Evolutionary conservation across 2,797 vertebrate species (phyloP), one percentile per base, ranked within the genome.

Genomic region (Cirrhinus mrigala): DNA sequence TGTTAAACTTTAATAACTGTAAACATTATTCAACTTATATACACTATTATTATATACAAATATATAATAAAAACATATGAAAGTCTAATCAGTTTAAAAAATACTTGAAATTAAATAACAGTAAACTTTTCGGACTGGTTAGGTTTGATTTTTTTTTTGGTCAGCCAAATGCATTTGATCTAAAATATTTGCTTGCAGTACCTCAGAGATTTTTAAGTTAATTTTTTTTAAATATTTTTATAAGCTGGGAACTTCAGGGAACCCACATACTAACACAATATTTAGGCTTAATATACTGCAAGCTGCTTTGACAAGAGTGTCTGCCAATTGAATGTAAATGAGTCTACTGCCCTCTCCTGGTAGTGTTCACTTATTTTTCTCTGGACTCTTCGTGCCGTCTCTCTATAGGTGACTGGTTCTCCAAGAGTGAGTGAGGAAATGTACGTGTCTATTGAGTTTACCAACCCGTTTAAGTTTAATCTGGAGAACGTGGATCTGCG

Each of bases 381-480:
- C 18, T 37, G 10, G 37, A 5, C 22, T 16, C 33, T 52, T 58
- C 68, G 9, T 54, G 24, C 20, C 27, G 1, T 81, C 27, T 86
- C 6, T 52, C 87, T 88, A 50, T 81, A 99, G 98, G 95, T 96
- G 69, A 89, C 94, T 11, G 96, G 95, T 0, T 54, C 84, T 24
- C 88, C 85, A 4, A 93, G 54, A 83, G 92, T 96, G 77, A 92
- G 62, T 6, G 97, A 95, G 84, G 95, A 97, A 91, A 96, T 96
- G 93, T 89, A 91, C 1, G 96, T 93, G n/a, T 93, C 87, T 0
- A 94, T 98, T 84, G 94, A 98, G 88, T 99, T 99, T 74, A 97
- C 95, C 83, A 99, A 99, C 84, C 96, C 97, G 60, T 95, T 99
- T 89, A 94, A 90, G 84, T 95, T 96, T 89, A 90, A 62, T 44